Base-by-base conservation (phyloP, 2,113 vertebrate species). In the Porphyrio hochstetteri region DNA sequence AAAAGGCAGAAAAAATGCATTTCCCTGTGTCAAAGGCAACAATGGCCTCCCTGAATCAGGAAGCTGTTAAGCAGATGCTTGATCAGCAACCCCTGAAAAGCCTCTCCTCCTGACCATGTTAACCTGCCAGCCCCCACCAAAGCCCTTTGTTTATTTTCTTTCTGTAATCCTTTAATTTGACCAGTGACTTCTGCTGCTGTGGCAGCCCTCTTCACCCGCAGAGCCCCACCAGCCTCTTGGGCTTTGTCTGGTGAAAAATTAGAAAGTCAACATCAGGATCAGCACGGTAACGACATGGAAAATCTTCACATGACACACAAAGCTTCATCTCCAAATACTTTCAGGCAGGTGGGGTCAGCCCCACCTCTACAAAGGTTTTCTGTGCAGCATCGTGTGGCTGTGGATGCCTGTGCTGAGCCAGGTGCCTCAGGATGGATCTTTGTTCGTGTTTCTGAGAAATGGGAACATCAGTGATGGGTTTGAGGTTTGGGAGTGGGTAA, bases 71-170 rank as follows among this genome's bases (percentile, higher is more conserved):
- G 77, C 91, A 91, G 65, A 89, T 23, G 65, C 78, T 85, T 70
- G 44, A 53, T 87, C 69, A 81, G 55, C 63, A 81, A 46, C 74
- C 46, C 84, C 79, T 10, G 1, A 61, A 61, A 79, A 91, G 42
- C 38, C 79, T 86, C 64, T 81, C 67, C 89, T 81, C 69, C 72
- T 53, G 53, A 50, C 59, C 61, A 40, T 13, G 2, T 35, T 42
- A 93, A 95, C 82, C 83, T 76, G 60, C 40, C 36, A 7, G 2
- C 16, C 72, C 48, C 57, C 0, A 0, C 70, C 27, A 36, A 74
- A 96, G 52, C n/a, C 46, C 81, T 90, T 27, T 33, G 35, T 70
- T 87, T 74, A 86, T 84, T 92, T 92, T 77, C 56, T 80, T 92
- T 87, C 53, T 78, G 78, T 27, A 91, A 75, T 71, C 69, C 67